A percentile compares a stretch with the other conserved stretches of the same genome.
Evolutionary conservation across 2,888 invertebrate genomes (phyloP).

Genomic region (Anorthoa munda): DNA sequence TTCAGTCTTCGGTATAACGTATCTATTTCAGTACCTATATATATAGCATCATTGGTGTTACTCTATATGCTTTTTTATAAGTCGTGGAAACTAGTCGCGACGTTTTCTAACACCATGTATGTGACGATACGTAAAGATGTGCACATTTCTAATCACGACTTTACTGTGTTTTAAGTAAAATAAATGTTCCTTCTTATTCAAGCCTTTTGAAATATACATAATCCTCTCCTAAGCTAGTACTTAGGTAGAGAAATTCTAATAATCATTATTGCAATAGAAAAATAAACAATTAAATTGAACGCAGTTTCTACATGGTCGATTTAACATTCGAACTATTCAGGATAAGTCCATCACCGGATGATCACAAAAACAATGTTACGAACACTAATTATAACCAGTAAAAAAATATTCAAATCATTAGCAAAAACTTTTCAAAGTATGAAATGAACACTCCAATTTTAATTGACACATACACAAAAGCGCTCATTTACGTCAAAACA

Average conservation of each 20-base stretch:
- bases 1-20: no score
- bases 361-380: not conserved
- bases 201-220: not conserved
- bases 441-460: not conserved
- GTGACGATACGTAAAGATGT: slow-evolving; percentile 42
- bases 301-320: not conserved
- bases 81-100: slow-evolving; percentile 65
- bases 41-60: not conserved
- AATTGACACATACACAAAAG: slow-evolving; percentile 23
- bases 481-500: slow-evolving; percentile 11
- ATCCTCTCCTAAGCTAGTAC: not conserved
- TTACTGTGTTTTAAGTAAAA: not conserved
- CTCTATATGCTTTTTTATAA: slow-evolving; percentile 21
- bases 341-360: not conserved
- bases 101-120: slow-evolving; percentile 70
- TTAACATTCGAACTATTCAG: not conserved
- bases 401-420: not conserved
- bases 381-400: not conserved
- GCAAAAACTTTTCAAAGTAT: not conserved
- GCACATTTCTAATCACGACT: slow-evolving; percentile 37
- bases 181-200: not conserved
- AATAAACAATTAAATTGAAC: not conserved
- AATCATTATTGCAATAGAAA: no score
- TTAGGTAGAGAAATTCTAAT: no score
- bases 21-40: no score